Evolutionary conservation across 2,797 vertebrate genomes (phyloP).

Genomic region (Danio jaintianensis): DNA sequence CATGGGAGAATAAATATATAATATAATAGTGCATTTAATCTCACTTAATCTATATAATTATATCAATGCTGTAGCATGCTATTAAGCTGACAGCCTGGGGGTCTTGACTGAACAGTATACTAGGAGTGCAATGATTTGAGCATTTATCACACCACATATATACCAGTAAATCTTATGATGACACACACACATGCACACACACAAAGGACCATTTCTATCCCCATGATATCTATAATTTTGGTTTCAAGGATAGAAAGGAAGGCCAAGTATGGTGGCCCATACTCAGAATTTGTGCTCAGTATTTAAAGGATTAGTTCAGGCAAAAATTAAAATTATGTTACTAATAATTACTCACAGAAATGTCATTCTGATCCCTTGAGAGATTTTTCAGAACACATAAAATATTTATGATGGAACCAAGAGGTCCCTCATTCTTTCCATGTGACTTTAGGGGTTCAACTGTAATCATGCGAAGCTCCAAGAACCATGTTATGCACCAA

Average conservation of each 20-base stretch:
- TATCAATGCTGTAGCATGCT: conserved; percentile 22
- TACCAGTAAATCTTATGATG: background rate
- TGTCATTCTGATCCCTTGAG: no score
- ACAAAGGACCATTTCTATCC: background rate
- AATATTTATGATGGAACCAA: no score
- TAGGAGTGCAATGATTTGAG: background rate
- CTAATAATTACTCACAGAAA: no score
- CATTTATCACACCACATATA: background rate
- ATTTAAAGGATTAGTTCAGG: no score
- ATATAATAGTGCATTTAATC: conserved; percentile 4
- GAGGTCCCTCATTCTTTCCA: no score
- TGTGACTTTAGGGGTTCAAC: no score
- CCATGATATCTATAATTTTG: background rate
- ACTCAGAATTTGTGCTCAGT: no score
- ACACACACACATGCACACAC: background rate
- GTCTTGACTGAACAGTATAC: conserved; percentile 1
- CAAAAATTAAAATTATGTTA: no score
- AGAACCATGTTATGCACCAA: no score
- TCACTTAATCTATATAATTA: background rate
- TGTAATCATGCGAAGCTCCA: no score
- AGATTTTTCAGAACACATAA: no score
- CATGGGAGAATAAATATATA: background rate
- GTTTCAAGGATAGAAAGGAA: background rate
- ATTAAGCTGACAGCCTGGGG: background rate
- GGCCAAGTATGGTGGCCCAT: no score